Percentiles rank a stretch among this genome's conserved stretches.
phyloP scores from a whole-genome alignment of 2,888 invertebrate species.

The Bhutanitis thaidina region DNA sequence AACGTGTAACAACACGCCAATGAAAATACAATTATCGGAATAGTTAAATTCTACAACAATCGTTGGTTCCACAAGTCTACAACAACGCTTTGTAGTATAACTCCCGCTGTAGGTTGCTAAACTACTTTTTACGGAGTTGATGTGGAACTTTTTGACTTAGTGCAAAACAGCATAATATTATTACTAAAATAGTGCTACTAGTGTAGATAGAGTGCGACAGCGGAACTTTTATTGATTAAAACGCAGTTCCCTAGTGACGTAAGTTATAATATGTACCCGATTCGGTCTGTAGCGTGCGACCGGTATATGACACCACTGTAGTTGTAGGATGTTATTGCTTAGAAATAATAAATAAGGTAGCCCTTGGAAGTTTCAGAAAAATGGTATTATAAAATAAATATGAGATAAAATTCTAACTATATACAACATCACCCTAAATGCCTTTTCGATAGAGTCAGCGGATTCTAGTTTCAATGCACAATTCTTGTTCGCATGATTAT shows the following conservation, averaged over 20 bases:
- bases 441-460: conserved; percentile 66
- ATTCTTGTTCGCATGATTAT: conserved; percentile 36
- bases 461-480: conserved; percentile 62
- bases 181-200: conserved; percentile 63
- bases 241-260: conserved; percentile 38
- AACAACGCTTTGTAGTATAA: conserved; percentile 42
- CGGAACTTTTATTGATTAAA: conserved; percentile 47
- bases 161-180: conserved; percentile 71
- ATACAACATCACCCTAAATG: conserved; percentile 73
- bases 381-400: conserved; percentile 23
- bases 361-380: conserved; percentile 40
- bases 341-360: conserved; percentile 41
- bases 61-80: conserved; percentile 45
- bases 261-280: conserved; percentile 34
- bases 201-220: conserved; percentile 53
- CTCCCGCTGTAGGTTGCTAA: conserved; percentile 52
- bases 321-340: conserved; percentile 42
- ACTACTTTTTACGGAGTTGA: conserved; percentile 60
- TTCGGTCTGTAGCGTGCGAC: conserved; percentile 45
- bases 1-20: conserved; percentile 27
- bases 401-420: conserved; percentile 38
- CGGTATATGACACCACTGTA: conserved; percentile 67
- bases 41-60: conserved; percentile 21
- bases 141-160: conserved; percentile 42
- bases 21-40: conserved; percentile 30